Conservation (phyloP, 2,797 vertebrate species). For the Vipera latastei region DNA sequence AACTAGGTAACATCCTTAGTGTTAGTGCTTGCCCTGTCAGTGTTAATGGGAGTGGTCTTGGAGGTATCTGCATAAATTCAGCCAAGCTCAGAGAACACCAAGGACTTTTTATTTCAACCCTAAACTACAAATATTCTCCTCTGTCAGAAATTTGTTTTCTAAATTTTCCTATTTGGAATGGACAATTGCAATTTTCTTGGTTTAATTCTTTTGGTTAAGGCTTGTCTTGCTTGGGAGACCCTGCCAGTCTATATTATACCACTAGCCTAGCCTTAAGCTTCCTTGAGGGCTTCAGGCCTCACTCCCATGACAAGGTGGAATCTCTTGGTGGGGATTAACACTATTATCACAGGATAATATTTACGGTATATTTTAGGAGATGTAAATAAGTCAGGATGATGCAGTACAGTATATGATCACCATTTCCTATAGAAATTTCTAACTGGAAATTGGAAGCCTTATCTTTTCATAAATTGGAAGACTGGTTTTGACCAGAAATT, state of each 20-base stretch:
- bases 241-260: background rate
- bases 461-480: slow-evolving; percentile 62
- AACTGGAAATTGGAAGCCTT: slow-evolving; percentile 58
- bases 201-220: background rate
- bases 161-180: background rate
- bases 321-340: background rate
- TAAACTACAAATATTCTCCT: background rate
- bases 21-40: background rate
- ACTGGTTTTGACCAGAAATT: slow-evolving; percentile 55
- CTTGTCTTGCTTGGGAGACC: background rate
- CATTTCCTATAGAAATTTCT: slow-evolving; percentile 57
- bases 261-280: background rate
- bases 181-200: background rate
- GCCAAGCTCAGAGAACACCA: background rate
- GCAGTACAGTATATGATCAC: slow-evolving; percentile 62
- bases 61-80: background rate
- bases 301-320: background rate
- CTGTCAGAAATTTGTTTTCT: background rate
- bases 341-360: background rate
- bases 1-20: background rate
- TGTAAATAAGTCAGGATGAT: slow-evolving; percentile 51
- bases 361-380: slow-evolving; percentile 23
- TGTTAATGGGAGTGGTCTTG: background rate
- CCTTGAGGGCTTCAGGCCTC: background rate
- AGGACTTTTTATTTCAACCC: background rate